Base-by-base conservation (phyloP, 2,797 vertebrate species). In the Oceanodroma leucorhoa region DNA sequence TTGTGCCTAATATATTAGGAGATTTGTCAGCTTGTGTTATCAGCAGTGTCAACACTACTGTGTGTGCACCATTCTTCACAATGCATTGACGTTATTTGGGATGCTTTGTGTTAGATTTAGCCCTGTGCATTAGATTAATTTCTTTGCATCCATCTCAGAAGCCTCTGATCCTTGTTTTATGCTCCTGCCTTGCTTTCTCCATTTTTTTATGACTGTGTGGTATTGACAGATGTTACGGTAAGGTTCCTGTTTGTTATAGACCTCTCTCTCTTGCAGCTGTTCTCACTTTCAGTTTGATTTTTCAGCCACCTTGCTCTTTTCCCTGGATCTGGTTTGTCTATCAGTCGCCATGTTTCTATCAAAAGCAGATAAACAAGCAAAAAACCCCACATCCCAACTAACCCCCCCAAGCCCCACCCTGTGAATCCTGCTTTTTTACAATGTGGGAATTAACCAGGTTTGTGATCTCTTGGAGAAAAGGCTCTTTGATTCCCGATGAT, bases 1-100 rank as follows among this genome's bases (percentile, higher is more conserved):
- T 73, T 93, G 32, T 93, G 55, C 41, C 55, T 83, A 81, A 54
- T 73, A 29, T 30, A 27, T 89, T 38, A 77, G 43, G 45, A 83
- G 60, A 55, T 93, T 53, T 75, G 22, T 92, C 78, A 77, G 46
- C 48, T 87, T 48, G n/a, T 62, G 48, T 79, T 73, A 67, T 79
- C 78, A 77, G 67, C 43, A 64, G 26, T 29, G 55, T 85, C 67
- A 89, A 18, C 41, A 23, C 6, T 32, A 17, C 53, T 45, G 10
- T 60, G 32, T 23, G 26, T 21, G 11, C 12, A 1, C 30, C 20
- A 2, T 55, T 92, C 46, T 90, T 90, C 58, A 58, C 29, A 55
- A 64, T 32, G 34, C 22, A 6, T 11, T 84, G 60, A 54, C 14
- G 0, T 71, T 69, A 61, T 85, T 67, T 91, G 57, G 10, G 34